phyloP scores from a whole-genome alignment of 2,797 vertebrate species.

The Melanitta fusca region DNA sequence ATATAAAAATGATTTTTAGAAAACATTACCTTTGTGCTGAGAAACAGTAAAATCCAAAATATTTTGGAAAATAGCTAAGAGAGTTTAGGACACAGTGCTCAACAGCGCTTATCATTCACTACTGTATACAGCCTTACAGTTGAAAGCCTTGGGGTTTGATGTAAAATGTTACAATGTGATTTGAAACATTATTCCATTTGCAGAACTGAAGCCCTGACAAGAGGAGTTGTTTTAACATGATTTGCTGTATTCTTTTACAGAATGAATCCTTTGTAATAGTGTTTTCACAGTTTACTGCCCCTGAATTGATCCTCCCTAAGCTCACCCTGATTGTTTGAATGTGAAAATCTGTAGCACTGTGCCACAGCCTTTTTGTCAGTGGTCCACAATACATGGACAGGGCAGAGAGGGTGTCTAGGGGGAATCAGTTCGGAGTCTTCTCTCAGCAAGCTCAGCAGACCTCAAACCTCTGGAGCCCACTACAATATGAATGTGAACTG shows the following conservation, averaged over 20 bases:
- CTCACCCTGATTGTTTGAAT: background rate
- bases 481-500: background rate
- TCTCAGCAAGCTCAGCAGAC: conserved; percentile 21
- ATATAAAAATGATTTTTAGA: background rate
- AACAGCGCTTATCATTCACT: background rate
- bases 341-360: background rate
- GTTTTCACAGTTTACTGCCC: conserved; percentile 28
- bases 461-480: background rate
- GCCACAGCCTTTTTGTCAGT: background rate
- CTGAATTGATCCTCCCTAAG: background rate
- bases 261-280: conserved; percentile 17
- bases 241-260: conserved; percentile 9
- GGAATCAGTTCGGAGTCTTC: conserved; percentile 16
- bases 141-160: background rate
- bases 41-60: background rate
- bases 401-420: background rate
- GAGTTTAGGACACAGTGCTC: background rate
- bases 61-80: background rate
- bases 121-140: background rate
- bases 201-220: background rate
- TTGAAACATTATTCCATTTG: background rate
- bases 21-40: background rate
- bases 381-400: background rate
- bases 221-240: background rate
- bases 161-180: background rate